A percentile compares a stretch with the other conserved stretches of the same genome.
These are phyloP conservation scores for Drosophila malerkotliana DNA, from an alignment of 1,140 invertebrate species.

Conservation along the genomic window DNA sequence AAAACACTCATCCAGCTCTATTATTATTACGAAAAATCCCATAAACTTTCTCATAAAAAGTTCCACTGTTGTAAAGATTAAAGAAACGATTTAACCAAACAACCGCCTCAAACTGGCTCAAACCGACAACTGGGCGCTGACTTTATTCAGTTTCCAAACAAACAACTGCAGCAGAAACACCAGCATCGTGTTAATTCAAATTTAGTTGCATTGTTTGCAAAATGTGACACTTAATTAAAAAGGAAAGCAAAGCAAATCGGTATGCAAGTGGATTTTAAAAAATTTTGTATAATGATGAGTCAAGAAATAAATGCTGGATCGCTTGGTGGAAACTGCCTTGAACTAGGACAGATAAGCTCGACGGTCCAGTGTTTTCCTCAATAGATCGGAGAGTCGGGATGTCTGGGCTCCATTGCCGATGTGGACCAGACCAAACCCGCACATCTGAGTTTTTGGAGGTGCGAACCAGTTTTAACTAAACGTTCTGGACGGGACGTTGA, in stretches of 20 bases:
- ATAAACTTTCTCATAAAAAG: not conserved
- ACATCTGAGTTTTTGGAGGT: slow-evolving; percentile 67
- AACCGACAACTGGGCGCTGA: slow-evolving; percentile 25
- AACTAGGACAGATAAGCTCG: slow-evolving; percentile 47
- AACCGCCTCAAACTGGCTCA: slow-evolving; percentile 55
- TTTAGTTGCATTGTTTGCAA: slow-evolving; percentile 42
- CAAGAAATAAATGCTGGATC: not conserved
- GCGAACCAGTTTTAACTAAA: slow-evolving; percentile 71
- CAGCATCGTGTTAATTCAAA: slow-evolving; percentile 26
- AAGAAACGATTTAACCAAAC: not conserved
- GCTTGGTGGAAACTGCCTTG: slow-evolving; percentile 33
- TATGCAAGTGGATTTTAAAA: not conserved
- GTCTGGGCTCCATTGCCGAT: slow-evolving; percentile 25
- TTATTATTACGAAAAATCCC: not conserved
- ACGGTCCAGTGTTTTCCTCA: slow-evolving; percentile 25
- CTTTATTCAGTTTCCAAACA: not conserved
- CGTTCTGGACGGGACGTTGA: slow-evolving; percentile 30
- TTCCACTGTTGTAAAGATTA: not conserved
- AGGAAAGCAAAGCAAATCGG: not conserved
- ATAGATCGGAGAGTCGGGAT: slow-evolving; percentile 27
- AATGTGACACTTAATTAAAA: slow-evolving; percentile 23
- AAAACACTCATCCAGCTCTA: no score
- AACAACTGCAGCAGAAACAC: slow-evolving; percentile 1
- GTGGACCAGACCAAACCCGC: slow-evolving; percentile 63
- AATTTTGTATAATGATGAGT: slow-evolving; percentile 13